Evolutionary conservation across 1,140 invertebrate species (phyloP), one percentile per base, ranked within the genome.

Genomic region (Neodiprion pinetum): DNA sequence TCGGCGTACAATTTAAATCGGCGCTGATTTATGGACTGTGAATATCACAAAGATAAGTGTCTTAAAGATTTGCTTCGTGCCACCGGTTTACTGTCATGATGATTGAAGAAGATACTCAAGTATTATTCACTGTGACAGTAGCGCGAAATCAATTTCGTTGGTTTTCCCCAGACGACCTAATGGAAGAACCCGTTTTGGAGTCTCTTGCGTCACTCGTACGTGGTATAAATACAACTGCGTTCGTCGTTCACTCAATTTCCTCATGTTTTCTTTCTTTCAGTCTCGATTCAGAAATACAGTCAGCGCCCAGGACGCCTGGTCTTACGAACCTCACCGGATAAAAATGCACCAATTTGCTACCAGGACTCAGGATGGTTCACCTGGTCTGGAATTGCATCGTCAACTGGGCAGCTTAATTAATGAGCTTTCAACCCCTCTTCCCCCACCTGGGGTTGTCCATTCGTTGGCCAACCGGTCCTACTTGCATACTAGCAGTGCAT

Each of bases 301-400:
- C 3, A 61, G 53, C 53, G 53, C 53, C 53, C 4, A 61, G 4
- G 9, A 61, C 21, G 67, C 40, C 11, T 11, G 40, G 67, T 23
- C 21, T 69, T 23, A 23, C 67, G 67, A 69, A 21, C 11, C 10
- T 69, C 67, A 69, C 2, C 4, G 5, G 14, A 7, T 12, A 23
- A 14, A 69, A 69, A 7, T 10, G 40, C 67, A 5, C 12, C 40
- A 21, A 11, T 69, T 69, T 21, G 40, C 21, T 69, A 21, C 67
- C 2, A 69, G 5, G 23, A 12, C 3, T 14, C 17, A 9, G 21
- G 67, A 69, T 21, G 67, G 67, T 23, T 21, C n/a, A 23, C 67
- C 67, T 12, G 67, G 67, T 23, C 21, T 69, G 67, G 67, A 69
- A 69, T 23, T 69, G 40, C 67, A 69, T 69, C 67, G 67, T 8